Conservation (phyloP, 2,113 vertebrate genomes). For the Aythya baeri region DNA sequence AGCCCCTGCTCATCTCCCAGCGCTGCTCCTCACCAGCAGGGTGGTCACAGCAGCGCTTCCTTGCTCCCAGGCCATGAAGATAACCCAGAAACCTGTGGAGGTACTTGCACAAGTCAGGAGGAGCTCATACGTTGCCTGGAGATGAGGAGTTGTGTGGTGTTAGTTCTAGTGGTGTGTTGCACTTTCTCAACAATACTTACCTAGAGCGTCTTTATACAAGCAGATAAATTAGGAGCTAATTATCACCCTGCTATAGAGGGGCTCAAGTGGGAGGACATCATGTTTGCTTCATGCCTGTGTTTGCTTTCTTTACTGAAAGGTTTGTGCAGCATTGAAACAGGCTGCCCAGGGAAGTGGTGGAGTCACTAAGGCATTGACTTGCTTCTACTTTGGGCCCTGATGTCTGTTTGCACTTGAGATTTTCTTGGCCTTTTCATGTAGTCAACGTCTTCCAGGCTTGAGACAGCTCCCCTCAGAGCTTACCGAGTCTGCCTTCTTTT, state of each 20-base stretch:
- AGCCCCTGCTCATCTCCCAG: fast-evolving
- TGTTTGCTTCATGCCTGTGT: background rate
- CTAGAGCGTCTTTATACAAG: background rate
- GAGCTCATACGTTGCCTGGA: background rate
- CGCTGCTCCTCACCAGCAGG: background rate
- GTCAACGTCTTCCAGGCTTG: background rate
- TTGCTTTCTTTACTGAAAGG: too few species aligned
- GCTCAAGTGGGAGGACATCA: background rate
- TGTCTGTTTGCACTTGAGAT: fast-evolving
- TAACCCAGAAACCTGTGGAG: fast-evolving
- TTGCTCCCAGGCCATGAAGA: background rate
- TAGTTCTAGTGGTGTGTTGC: background rate
- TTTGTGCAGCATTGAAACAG: too few species aligned
- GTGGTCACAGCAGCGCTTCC: fast-evolving
- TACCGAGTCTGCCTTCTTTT: background rate
- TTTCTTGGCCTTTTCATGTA: background rate
- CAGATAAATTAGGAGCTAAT: background rate
- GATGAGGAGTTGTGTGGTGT: fast-evolving
- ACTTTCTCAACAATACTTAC: background rate
- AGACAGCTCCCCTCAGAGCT: background rate
- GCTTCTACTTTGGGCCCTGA: background rate
- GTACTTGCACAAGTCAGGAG: background rate
- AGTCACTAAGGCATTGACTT: background rate
- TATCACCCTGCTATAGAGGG: background rate
- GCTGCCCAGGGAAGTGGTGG: too few species aligned